These are phyloP conservation scores for Caracal caracal DNA, from an alignment of 2,113 vertebrate species.

Conservation along the genomic window DNA sequence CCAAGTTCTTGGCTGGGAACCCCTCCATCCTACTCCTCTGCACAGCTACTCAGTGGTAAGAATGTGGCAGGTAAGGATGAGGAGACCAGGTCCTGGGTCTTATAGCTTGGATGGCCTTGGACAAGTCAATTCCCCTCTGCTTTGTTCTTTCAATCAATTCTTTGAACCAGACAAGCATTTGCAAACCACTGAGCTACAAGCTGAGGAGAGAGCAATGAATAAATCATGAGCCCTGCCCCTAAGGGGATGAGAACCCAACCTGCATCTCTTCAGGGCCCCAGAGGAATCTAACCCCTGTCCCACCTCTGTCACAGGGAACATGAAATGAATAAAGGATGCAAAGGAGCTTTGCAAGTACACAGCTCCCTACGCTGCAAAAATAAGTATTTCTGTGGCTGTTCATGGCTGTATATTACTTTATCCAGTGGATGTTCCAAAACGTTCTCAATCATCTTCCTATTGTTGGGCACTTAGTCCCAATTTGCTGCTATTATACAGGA, in stretches of 20 bases:
- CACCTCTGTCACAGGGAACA: background rate
- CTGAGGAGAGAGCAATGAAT: background rate
- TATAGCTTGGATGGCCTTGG: background rate
- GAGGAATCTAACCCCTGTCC: background rate
- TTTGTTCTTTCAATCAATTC: background rate
- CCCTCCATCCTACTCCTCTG: background rate
- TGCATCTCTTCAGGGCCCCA: background rate
- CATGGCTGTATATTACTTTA: conserved; percentile 65
- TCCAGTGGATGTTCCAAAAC: conserved; percentile 68
- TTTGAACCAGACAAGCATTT: conserved; percentile 1
- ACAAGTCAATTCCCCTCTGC: background rate
- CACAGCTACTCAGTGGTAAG: background rate
- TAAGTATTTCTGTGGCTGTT: conserved; percentile 39
- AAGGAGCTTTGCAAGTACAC: background rate
- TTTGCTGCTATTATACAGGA: conserved; percentile 76
- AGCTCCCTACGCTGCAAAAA: background rate
- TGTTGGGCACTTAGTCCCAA: conserved; percentile 77
- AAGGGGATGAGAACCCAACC: background rate
- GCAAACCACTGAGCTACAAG: background rate
- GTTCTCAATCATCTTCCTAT: conserved; percentile 76
- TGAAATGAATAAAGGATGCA: conserved; percentile 10
- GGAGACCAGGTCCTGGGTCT: background rate
- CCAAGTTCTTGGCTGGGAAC: background rate
- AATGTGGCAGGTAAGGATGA: background rate
- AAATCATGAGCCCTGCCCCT: background rate